Base-by-base conservation (phyloP, 2,113 vertebrate genomes). In the Cnemophilus loriae region DNA sequence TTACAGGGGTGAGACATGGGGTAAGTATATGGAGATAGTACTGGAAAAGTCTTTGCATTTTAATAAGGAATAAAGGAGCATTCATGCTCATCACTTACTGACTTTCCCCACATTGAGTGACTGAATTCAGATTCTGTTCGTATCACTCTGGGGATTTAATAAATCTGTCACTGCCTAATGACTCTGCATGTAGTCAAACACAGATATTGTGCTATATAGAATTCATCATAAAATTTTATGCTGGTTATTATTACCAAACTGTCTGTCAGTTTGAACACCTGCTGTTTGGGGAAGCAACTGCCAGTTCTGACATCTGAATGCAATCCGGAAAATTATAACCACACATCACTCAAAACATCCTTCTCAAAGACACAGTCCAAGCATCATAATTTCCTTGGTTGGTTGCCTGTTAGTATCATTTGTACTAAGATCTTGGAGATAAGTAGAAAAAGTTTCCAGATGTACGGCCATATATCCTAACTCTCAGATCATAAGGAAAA, bases 321-420 rank as follows among this genome's bases (percentile, higher is more conserved):
- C 96, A 96, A 96, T 94, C 65, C 2, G 16, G 63, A 82, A 71
- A 77, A 91, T 83, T 76, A 76, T 65, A 96, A 87, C 82, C 95
- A 97, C 63, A n/a, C 68, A 91, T 97, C 89, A 91, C 80, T 91
- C 83, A 95, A 95, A 97, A 89, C 75, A 96, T 91, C 83, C 76
- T 96, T 96, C 93, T 90, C 76, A 92, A 78, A 97, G 90, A 42
- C 83, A 47, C 55, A 91, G 73, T 94, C 96, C 96, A 97, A 97
- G 71, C 90, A 97, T 96, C 93, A 97, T 93, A 93, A 97, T 96
- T 96, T 89, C 79, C 95, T 90, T 97, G 95, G 87, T 96, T 93
- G 87, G 79, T 97, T 67, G 67, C 90, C 93, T 49, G 16, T 95
- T 97, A 96, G 85, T 92, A 55, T 90, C 80, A 95, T 96, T 53